phyloP scores from a whole-genome alignment of 2,888 invertebrate genomes.

The Chorisops tibialis region DNA sequence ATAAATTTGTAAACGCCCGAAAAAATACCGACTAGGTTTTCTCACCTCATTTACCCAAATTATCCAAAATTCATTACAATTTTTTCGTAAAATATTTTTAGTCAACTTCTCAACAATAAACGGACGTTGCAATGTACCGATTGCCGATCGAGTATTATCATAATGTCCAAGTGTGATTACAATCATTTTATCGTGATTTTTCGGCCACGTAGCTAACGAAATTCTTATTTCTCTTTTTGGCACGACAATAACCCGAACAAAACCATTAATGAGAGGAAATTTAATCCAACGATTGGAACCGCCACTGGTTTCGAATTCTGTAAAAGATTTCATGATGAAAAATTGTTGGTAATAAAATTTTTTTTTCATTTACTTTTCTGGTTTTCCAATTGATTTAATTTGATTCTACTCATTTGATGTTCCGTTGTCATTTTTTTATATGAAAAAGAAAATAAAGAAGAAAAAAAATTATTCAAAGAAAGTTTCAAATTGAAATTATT shows the following conservation, averaged over 20 bases:
- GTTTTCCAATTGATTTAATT: not conserved
- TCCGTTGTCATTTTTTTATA: not conserved
- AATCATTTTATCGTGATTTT: not conserved
- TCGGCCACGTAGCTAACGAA: not conserved
- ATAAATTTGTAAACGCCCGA: not conserved
- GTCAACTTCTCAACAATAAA: not conserved
- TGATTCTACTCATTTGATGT: not conserved
- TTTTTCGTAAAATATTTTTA: not conserved
- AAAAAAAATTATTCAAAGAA: too few species aligned
- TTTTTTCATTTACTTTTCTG: not conserved
- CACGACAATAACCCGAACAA: not conserved
- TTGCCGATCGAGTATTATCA: not conserved
- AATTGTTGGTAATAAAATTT: not conserved
- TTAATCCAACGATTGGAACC: not conserved
- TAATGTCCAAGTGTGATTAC: not conserved
- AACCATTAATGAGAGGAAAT: slow-evolving; percentile 1
- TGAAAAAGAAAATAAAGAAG: too few species aligned
- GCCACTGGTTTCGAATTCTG: not conserved
- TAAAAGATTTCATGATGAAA: not conserved
- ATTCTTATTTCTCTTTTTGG: not conserved
- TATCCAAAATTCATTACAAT: not conserved
- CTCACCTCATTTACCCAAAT: not conserved
- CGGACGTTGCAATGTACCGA: not conserved
- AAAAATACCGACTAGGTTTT: not conserved
- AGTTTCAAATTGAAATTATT: too few species aligned